Evolutionary conservation across 2,888 invertebrate species (phyloP), one percentile per base, ranked within the genome.

Genomic region (Rhopalosiphum nymphaeae): DNA sequence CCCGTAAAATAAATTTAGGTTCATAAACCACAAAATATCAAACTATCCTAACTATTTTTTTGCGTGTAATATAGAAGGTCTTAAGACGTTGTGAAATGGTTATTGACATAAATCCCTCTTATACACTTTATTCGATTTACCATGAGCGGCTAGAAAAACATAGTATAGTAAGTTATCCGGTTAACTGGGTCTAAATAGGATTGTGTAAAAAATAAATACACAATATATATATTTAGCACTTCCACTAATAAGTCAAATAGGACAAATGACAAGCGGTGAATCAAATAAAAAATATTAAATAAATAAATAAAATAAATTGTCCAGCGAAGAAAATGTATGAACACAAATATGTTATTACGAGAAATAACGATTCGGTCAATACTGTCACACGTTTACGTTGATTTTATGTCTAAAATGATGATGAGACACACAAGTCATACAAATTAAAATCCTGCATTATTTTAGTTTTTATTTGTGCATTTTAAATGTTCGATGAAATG

Each of bases 81-180:
- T 91, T 91, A 53, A 84, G n/a, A 36, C 10, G 16, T 44, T 61
- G 53, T n/a, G 36, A 67, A 90, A 90, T 46, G 61, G 36, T 84
- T 91, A 91, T 84, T 53, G 56, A 56, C 44, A 42, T 56, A 91
- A 91, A 91, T 91, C 85, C 56, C 3, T 91, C 29, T 85, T 53
- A 42, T 84, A 49, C 16, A 56, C 42, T 56, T 91, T 91, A 91
- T 85, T 85, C 91, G 67, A 91, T 91, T 91, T 84, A 13, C 9
- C 36, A 44, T 44, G 56, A 13, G 29, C 49, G 42, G 46, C 25
- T 49, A 10, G 16, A 5, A 91, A 53, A 78, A 91, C 78, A 53
- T 9, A 13, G 42, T 42, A 42, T 42, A 56, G 29, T 53, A 53
- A 29, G 56, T 91, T 56, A 78, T 53, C 42, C 16, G 26, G 84